Base-by-base conservation (phyloP, 2,888 invertebrate species). In the Eupithecia pulchellata region DNA sequence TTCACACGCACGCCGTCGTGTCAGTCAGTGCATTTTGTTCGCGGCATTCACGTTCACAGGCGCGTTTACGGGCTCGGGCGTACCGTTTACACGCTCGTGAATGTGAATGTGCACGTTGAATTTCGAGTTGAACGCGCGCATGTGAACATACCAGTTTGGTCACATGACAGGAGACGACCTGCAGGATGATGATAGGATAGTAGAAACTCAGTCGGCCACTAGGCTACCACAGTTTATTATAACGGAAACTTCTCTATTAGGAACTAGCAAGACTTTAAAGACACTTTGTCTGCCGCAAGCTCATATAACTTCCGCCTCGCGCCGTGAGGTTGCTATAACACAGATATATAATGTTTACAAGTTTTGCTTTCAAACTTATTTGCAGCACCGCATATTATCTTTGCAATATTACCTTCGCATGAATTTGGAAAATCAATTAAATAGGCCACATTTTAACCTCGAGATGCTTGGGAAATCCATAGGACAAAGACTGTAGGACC, bases 251-350 rank as follows among this genome's bases (percentile, higher is more conserved):
- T 84, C 67, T 32, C 77, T 75, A 82, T 85, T 82, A 84, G 75
- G 71, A 60, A 60, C 58, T 60, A 65, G 30, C 77, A 36, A 73
- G 68, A 79, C 81, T 82, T 80, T 77, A 72, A 20, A 78, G 81
- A 79, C 78, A 79, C 80, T 85, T 81, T 82, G 79, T 81, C 76
- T 81, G 77, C 71, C 64, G 78, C 72, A 80, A 81, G 79, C 82
- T 86, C 83, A 82, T 82, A 80, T 81, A 83, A 84, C 79, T 83
- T 85, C 74, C 78, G 78, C 77, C 79, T 83, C 84, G 73, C 78
- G 78, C 77, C 76, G 77, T 73, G 74, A 52, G 13, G 36, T 55
- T 66, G 30, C 58, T 42, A 57, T 71, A 72, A 76, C 68, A 72
- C 71, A 77, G 73, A 70, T 66, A 77, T 72, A 70, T 66, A 65